Evolutionary conservation across 2,888 invertebrate species (phyloP).

Genomic region (Andrena fulva): DNA sequence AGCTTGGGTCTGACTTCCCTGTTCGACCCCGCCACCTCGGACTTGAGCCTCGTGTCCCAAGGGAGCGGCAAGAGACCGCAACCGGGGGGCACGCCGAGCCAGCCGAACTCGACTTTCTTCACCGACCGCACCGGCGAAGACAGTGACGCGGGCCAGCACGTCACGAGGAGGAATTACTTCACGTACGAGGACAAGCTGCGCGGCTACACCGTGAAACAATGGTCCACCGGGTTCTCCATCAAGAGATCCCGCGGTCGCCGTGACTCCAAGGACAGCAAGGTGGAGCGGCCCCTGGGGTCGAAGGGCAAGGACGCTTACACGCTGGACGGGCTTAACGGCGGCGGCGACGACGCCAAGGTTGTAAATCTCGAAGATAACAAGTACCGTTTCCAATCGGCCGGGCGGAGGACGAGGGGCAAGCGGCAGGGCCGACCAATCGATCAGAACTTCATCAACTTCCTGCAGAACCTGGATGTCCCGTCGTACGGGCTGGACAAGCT

Average conservation of each 20-base stretch:
- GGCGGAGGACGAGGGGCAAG: conserved; percentile 64
- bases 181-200: conserved; percentile 74
- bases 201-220: conserved; percentile 76
- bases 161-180: conserved; percentile 64
- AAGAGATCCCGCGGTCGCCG: conserved; percentile 52
- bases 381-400: conserved; percentile 49
- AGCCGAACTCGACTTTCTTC: conserved; percentile 32
- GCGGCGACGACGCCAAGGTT: conserved; percentile 19
- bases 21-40: conserved; percentile 87
- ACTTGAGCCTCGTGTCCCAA: conserved; percentile 89
- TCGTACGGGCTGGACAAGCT: conserved; percentile 78
- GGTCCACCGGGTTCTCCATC: conserved; percentile 76
- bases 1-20: conserved; percentile 88
- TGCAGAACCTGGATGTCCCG: conserved; percentile 66
- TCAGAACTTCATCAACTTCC: conserved; percentile 71
- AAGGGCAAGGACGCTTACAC: conserved; percentile 13
- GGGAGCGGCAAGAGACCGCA: conserved; percentile 76
- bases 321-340: neutral
- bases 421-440: conserved; percentile 74
- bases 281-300: no score
- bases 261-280: neutral
- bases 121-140: conserved; percentile 65
- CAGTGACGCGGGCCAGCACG: neutral
- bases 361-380: conserved; percentile 59
- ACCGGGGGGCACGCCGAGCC: neutral